Evolutionary conservation across 2,113 vertebrate genomes (phyloP), one percentile per base, ranked within the genome.

Genomic region (Pituophis catenifer): DNA sequence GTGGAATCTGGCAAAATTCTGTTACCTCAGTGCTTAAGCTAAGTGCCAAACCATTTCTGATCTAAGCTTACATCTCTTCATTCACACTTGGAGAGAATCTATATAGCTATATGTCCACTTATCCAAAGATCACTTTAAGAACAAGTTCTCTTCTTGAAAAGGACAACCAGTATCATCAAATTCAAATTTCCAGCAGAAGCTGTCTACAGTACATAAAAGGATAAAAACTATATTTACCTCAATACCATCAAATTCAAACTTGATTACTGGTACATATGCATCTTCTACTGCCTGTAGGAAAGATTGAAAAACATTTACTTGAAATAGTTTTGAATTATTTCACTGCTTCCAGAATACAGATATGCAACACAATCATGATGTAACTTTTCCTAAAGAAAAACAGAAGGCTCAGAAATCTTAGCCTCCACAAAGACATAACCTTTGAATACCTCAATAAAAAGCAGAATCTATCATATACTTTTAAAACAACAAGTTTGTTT

Each of bases 211-310:
- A 70, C 9, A 62, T n/a, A 23, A 94, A 17, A 52, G 93, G 55
- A 86, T 62, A 89, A 44, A 65, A 89, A 92, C 91, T 24, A 23
- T 50, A 52, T 11, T 98, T 98, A 99, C 99, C 98, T 99, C 99
- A 96, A 99, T 99, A 91, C 98, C 98, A 94, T 99, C 98, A 98
- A 99, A 99, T 96, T 99, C 98, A 97, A 99, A 99, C 96, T 99
- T 99, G 95, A 99, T 98, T 97, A 99, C 99, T 3, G 99, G 99
- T 92, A 99, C 99, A 97, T 99, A 99, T 4, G 99, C 99, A 97
- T 99, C 99, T 96, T 99, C 99, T 54, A 99, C 98, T 95, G 99
- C 99, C 99, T 99, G 95, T 55, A 95, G 97, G 95, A 53, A 81
- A 1, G 88, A 95, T 1, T 91, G 81, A 26, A 93, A 52, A 11